Base-by-base conservation (phyloP, 2,888 invertebrate species). In the Nemapogon koenigi region DNA sequence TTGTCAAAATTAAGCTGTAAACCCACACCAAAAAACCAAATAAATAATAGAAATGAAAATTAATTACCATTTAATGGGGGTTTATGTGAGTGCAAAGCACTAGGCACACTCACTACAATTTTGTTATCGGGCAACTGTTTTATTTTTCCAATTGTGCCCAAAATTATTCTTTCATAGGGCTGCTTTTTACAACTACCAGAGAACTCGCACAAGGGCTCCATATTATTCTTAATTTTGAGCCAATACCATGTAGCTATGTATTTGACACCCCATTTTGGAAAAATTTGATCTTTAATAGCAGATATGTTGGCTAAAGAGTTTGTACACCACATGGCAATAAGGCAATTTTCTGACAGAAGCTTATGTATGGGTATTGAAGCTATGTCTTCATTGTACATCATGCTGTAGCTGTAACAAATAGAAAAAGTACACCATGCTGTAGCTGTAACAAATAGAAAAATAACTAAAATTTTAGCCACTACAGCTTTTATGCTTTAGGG, bases 41-140 rank as follows among this genome's bases (percentile, higher is more conserved):
- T n/a, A n/a, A n/a, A n/a, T n/a, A n/a, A n/a, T n/a, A n/a, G n/a
- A n/a, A n/a, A n/a, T n/a, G 38, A 8, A 47, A 42, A 2, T 43
- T 57, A 44, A 59, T 75, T 79, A 84, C 89, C 86, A 48, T 81
- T 54, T 38, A 97, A 67, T 1, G 96, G 95, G 27, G 97, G 97
- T 68, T 98, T 98, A 61, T 96, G 94, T 0, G 97, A 97, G 69
- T 97, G 97, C 41, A 97, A 81, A 11, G 91, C 88, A 70, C 95
- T 95, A 0, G 97, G 97, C 15, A 94, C 81, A 62, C 94, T 94
- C 13, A 91, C 66, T 38, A 97, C 59, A 30, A 93, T 53, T 56
- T 84, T 83, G 3, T 81, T 64, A 43, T 81, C 60, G 2, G 78
- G 62, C 46, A 81, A 49, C 30, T 55, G 44, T 6, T 48, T 45